These are phyloP conservation scores for Pipra filicauda DNA, from an alignment of 2,113 vertebrate genomes.

Conservation along the genomic window DNA sequence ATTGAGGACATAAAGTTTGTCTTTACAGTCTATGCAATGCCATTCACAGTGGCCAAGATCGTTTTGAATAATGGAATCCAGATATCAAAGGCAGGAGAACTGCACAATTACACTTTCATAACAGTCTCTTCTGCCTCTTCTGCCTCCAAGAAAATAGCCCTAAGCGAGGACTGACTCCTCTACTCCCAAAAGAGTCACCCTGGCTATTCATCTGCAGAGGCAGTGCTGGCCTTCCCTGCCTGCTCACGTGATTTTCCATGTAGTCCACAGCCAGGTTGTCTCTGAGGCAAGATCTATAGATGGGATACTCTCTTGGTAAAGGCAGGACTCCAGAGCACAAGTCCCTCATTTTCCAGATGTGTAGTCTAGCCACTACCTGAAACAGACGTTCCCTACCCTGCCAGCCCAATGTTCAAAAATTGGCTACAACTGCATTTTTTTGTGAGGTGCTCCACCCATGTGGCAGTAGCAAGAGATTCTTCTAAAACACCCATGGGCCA, in stretches of 20 bases:
- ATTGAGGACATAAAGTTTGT: background rate
- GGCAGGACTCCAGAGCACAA: background rate
- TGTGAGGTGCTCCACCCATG: rapidly evolving
- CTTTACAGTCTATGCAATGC: background rate
- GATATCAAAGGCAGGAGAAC: background rate
- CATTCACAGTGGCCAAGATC: background rate
- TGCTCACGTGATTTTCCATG: rapidly evolving
- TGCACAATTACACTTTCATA: no score
- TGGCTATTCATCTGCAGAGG: background rate
- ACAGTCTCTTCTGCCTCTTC: background rate
- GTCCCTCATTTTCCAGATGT: background rate
- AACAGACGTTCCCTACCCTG: background rate
- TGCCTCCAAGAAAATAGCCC: background rate
- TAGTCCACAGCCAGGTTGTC: background rate
- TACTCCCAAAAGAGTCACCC: background rate
- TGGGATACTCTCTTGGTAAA: background rate
- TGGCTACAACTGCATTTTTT: background rate
- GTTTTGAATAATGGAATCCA: background rate
- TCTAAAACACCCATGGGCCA: background rate
- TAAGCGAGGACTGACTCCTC: background rate
- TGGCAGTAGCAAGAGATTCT: background rate
- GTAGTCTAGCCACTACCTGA: background rate
- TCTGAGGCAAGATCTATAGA: rapidly evolving
- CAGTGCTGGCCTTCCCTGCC: background rate
- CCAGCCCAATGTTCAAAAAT: background rate